These are phyloP conservation scores for Ischnura elegans DNA, from an alignment of 2,888 invertebrate species.

Conservation along the genomic window DNA sequence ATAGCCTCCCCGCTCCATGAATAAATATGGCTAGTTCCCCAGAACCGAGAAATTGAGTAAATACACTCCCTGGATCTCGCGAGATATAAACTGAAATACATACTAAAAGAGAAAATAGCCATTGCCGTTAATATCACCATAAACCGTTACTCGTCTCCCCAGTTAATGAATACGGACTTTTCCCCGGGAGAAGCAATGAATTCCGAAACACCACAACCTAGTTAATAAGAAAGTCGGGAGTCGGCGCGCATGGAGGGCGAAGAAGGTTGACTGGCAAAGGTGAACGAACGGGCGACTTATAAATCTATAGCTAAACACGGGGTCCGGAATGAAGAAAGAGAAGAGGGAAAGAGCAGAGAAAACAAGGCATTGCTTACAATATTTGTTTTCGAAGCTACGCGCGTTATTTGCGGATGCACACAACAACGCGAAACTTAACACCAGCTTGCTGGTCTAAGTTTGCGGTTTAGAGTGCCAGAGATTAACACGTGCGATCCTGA, in stretches of 20 bases:
- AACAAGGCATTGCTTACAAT: not conserved
- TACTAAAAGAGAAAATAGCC: conserved; percentile 27
- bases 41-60: not conserved
- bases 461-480: not conserved
- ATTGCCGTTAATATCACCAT: not conserved
- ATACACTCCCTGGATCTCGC: not conserved
- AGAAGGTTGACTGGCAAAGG: not conserved
- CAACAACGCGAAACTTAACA: not conserved
- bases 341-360: not conserved
- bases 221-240: conserved; percentile 51
- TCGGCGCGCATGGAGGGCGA: not conserved
- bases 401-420: not conserved
- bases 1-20: not conserved
- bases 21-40: not conserved
- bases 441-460: not conserved
- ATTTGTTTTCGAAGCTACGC: not conserved
- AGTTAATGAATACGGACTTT: not conserved
- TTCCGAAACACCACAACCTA: conserved; percentile 3
- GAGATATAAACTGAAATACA: not conserved
- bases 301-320: conserved; percentile 22
- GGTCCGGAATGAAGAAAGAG: not conserved
- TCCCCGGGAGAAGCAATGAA: not conserved
- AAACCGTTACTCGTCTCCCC: not conserved
- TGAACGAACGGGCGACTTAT: conserved; percentile 18
- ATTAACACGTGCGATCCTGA: not conserved